Percentiles rank a stretch among this genome's conserved stretches.
These are phyloP conservation scores for Drosophila subpulchrella DNA, from an alignment of 1,140 invertebrate genomes.

Conservation along the genomic window DNA sequence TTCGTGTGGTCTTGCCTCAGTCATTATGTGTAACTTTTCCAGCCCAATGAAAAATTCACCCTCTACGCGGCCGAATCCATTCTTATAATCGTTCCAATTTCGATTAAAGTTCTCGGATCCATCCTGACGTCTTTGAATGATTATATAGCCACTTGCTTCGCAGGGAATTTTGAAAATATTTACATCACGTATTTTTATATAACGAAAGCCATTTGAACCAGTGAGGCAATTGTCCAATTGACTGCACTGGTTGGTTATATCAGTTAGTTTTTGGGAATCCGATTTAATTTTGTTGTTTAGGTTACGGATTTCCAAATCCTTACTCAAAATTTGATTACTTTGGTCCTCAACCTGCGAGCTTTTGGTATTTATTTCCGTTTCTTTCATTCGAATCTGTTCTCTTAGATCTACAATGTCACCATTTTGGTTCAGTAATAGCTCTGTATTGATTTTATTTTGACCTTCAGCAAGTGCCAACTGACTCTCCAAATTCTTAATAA, in stretches of 20 bases:
- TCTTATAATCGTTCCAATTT: conserved; percentile 87
- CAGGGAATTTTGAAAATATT: not conserved
- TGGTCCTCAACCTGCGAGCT: no score
- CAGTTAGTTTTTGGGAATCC: not conserved
- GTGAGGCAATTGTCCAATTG: not conserved
- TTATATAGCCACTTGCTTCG: conserved; percentile 85
- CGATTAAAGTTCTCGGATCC: conserved; percentile 87
- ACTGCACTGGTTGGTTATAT: no score
- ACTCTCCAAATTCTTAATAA: not conserved
- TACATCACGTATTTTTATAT: not conserved
- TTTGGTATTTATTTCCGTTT: not conserved
- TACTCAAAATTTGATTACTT: no score
- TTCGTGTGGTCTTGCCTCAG: conserved; percentile 86
- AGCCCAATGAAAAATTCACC: conserved; percentile 87
- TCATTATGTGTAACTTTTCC: conserved; percentile 86
- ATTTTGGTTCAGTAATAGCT: not conserved
- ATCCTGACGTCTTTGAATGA: conserved; percentile 87
- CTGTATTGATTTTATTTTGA: not conserved
- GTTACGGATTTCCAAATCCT: not conserved
- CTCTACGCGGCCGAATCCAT: conserved; percentile 87
- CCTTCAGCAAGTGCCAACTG: not conserved
- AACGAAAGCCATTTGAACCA: not conserved
- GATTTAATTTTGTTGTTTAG: not conserved
- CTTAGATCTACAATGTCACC: not conserved
- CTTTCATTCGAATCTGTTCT: not conserved